These are phyloP conservation scores for Tinamus guttatus DNA, from an alignment of 2,113 vertebrate genomes.

Conservation along the genomic window DNA sequence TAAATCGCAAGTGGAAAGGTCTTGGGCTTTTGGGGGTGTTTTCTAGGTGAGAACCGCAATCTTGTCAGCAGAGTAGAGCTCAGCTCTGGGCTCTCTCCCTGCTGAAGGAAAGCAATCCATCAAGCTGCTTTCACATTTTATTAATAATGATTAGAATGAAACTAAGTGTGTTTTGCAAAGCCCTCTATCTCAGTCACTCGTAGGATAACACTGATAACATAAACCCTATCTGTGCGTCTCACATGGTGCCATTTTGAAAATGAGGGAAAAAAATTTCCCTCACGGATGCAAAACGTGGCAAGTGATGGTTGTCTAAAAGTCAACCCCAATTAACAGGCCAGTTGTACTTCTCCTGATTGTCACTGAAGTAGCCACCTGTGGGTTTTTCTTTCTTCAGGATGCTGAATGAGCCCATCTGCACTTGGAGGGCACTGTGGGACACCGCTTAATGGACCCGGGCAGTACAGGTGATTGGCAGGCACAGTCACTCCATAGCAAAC, in stretches of 20 bases:
- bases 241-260: not conserved
- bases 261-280: not conserved
- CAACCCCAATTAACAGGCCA: not conserved
- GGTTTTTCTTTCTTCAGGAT: not conserved
- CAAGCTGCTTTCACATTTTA: not conserved
- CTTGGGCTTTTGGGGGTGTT: not conserved
- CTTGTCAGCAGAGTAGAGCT: not conserved
- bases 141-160: not conserved
- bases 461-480: not conserved
- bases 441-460: not conserved
- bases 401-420: not conserved
- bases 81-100: not conserved
- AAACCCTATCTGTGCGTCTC: not conserved
- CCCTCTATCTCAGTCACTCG: not conserved
- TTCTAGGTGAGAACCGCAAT: not conserved
- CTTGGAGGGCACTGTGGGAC: not conserved
- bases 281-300: not conserved
- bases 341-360: not conserved
- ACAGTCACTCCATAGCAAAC: not conserved
- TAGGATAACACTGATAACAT: not conserved
- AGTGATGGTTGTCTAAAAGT: not conserved
- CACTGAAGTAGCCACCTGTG: not conserved
- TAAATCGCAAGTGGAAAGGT: constrained; percentile 22
- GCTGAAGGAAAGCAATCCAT: not conserved
- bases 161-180: not conserved